Percentiles rank a stretch among this genome's conserved stretches.
Conservation (phyloP, 2,888 invertebrate species). For the Euphydryas editha region DNA sequence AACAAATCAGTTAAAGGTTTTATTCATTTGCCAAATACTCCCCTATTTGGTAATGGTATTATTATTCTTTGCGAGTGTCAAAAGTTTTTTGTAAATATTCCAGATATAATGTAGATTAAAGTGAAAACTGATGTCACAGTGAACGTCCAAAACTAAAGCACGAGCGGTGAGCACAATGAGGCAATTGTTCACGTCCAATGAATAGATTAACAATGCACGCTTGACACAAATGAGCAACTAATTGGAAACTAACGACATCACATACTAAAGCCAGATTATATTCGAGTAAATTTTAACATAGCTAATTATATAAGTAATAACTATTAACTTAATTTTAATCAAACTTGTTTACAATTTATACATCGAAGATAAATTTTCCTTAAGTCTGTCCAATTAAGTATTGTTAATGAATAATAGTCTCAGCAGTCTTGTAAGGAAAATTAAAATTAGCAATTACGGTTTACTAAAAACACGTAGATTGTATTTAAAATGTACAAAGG, state of each 20-base stretch:
- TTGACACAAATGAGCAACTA: constrained; percentile 80
- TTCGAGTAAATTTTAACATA: constrained; percentile 32
- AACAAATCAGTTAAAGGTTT: not conserved
- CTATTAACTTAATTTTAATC: constrained; percentile 3
- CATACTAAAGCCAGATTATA: constrained; percentile 54
- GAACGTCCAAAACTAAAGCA: constrained; percentile 63
- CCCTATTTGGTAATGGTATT: not conserved
- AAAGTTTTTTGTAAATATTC: not conserved
- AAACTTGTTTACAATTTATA: constrained; percentile 7
- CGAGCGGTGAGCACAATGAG: constrained; percentile 63
- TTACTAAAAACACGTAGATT: constrained; percentile 23
- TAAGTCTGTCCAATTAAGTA: constrained; percentile 10
- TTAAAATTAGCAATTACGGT: constrained; percentile 22
- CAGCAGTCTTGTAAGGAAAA: constrained; percentile 16
- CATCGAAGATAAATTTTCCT: constrained; percentile 12
- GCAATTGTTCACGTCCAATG: constrained; percentile 70
- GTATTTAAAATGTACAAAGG: constrained; percentile 25
- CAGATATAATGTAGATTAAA: constrained; percentile 22
- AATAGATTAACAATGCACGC: constrained; percentile 73
- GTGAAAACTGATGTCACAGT: constrained; percentile 47
- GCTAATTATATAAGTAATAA: constrained; percentile 27
- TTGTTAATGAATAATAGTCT: constrained; percentile 16
- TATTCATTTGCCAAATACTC: not conserved
- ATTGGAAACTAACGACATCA: constrained; percentile 79
- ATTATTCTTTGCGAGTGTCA: not conserved